Evolutionary conservation across 2,888 invertebrate genomes (phyloP).

Genomic region (Mantis religiosa): DNA sequence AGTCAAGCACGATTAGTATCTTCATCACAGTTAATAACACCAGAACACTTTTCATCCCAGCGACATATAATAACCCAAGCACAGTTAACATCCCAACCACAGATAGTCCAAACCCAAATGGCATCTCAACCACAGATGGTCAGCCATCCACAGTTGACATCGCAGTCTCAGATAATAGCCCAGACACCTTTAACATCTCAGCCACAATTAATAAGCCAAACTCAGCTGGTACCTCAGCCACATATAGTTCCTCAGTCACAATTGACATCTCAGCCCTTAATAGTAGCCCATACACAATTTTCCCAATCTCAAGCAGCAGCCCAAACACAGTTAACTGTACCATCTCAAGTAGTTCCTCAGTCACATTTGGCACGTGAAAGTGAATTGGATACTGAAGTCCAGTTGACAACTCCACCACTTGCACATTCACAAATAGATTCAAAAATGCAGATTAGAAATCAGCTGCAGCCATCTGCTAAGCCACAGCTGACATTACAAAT

Average conservation of each 20-base stretch:
- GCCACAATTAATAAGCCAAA: neutral
- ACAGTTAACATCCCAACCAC: neutral
- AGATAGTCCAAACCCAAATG: neutral
- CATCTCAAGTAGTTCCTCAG: neutral
- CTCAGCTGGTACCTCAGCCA: neutral
- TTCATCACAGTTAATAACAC: neutral
- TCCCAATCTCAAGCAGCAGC: neutral
- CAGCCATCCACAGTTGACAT: neutral
- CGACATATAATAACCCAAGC: neutral
- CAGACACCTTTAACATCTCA: neutral
- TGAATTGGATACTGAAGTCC: constrained; percentile 41
- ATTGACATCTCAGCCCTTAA: neutral
- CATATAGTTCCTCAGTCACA: neutral
- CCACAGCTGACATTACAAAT: neutral
- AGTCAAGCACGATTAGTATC: neutral
- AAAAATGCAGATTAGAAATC: neutral
- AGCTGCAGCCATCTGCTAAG: neutral
- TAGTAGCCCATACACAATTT: neutral
- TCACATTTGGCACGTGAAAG: neutral
- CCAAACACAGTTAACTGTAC: neutral
- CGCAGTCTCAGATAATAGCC: neutral
- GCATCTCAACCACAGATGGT: neutral
- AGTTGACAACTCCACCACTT: neutral
- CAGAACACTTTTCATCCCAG: neutral
- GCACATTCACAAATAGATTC: neutral